Percentiles rank a stretch among this genome's conserved stretches.
Evolutionary conservation across 2,797 vertebrate species (phyloP).

Genomic region (Pangasius mekongensis): DNA sequence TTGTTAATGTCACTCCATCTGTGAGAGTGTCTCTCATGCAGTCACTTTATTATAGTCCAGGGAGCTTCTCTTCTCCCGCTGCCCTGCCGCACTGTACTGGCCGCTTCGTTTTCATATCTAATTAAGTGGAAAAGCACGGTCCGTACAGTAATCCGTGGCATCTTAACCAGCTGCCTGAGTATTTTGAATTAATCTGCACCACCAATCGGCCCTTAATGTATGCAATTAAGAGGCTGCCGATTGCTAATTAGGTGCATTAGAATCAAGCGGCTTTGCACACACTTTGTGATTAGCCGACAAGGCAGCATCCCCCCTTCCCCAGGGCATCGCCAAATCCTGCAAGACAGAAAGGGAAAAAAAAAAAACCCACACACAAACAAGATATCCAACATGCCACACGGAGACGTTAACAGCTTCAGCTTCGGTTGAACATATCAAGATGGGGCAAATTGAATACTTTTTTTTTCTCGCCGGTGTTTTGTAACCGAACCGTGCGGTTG

Average conservation of each 20-base stretch:
- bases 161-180: slow-evolving; percentile 95
- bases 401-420: neutral
- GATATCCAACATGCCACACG: slow-evolving; percentile 11
- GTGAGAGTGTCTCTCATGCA: slow-evolving; percentile 89
- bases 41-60: slow-evolving; percentile 90
- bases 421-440: slow-evolving; percentile 6
- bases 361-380: neutral
- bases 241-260: slow-evolving; percentile 99
- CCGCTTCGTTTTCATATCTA: slow-evolving; percentile 92
- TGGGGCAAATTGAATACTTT: slow-evolving; percentile 3
- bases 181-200: slow-evolving; percentile 99
- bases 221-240: slow-evolving; percentile 99
- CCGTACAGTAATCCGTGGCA: slow-evolving; percentile 88
- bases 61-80: slow-evolving; percentile 71
- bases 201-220: slow-evolving; percentile 99
- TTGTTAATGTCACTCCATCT: slow-evolving; percentile 99
- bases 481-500: neutral
- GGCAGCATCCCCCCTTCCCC: slow-evolving; percentile 66
- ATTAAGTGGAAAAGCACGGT: slow-evolving; percentile 95
- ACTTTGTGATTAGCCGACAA: slow-evolving; percentile 76
- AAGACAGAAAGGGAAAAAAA: neutral
- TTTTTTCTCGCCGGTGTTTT: neutral
- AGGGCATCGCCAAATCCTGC: slow-evolving; percentile 25
- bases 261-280: slow-evolving; percentile 79
- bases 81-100: slow-evolving; percentile 55